Evolutionary conservation across 2,113 vertebrate genomes (phyloP).

Genomic region (Perccottus glenii): DNA sequence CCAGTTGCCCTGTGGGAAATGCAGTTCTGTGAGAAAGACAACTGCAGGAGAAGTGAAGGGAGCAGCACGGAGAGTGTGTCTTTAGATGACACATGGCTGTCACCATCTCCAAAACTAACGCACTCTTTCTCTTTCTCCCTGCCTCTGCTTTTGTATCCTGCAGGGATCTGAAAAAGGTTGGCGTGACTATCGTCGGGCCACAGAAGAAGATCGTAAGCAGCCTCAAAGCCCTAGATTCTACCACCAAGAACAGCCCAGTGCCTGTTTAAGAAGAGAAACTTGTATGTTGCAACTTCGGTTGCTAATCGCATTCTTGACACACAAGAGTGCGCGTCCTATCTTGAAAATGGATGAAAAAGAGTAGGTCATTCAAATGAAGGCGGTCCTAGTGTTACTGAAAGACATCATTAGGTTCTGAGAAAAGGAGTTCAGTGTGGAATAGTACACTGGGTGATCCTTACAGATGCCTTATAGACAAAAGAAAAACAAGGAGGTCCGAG

Average conservation of each 20-base stretch:
- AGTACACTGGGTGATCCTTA: constrained; percentile 34
- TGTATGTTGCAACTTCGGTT: constrained; percentile 47
- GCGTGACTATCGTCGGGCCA: constrained; percentile 91
- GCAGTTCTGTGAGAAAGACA: constrained; percentile 62
- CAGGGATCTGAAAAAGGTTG: constrained; percentile 95
- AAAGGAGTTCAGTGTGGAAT: constrained; percentile 34
- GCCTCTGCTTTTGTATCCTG: constrained; percentile 14
- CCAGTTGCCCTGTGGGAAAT: constrained; percentile 61
- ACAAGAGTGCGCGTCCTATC: constrained; percentile 52
- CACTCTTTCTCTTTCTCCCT: constrained; percentile 19
- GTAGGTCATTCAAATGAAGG: constrained; percentile 35
- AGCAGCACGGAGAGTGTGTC: constrained; percentile 53
- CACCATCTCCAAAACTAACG: constrained; percentile 42
- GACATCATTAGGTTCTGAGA: constrained; percentile 35
- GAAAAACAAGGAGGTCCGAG: constrained; percentile 39
- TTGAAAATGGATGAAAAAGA: constrained; percentile 34
- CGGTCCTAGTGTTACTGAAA: constrained; percentile 42
- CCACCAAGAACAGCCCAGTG: constrained; percentile 92
- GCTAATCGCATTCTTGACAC: constrained; percentile 61
- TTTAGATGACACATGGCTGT: constrained; percentile 52
- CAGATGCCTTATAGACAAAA: constrained; percentile 76
- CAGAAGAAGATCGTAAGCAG: constrained; percentile 97
- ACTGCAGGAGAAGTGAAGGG: constrained; percentile 34
- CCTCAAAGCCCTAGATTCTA: constrained; percentile 94
- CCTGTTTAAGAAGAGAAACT: constrained; percentile 86